These are phyloP conservation scores for Cantharis rustica DNA, from an alignment of 2,888 invertebrate species.

Conservation along the genomic window DNA sequence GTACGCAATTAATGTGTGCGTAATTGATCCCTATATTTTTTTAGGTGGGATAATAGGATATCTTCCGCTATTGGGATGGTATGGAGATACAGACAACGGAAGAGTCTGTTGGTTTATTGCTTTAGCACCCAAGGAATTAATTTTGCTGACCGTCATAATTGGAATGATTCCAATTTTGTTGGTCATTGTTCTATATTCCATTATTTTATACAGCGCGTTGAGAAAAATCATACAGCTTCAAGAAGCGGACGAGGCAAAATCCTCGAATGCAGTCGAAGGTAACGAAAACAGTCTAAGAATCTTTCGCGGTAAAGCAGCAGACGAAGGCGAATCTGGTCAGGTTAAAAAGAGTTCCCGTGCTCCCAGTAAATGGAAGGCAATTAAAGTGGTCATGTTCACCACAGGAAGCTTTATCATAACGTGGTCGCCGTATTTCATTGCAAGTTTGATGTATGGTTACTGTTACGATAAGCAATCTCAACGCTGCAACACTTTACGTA, in stretches of 20 bases:
- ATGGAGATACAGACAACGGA: conserved; percentile 59
- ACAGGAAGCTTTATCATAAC: conserved; percentile 65
- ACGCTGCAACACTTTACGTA: conserved; percentile 58
- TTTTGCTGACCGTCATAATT: conserved; percentile 61
- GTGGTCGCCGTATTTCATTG: conserved; percentile 68
- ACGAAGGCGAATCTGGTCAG: conserved; percentile 19
- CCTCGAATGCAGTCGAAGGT: conserved; percentile 10
- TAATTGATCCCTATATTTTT: conserved; percentile 18
- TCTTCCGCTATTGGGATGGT: conserved; percentile 65
- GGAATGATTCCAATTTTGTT: conserved; percentile 60
- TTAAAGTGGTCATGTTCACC: conserved; percentile 66
- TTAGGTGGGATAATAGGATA: conserved; percentile 64
- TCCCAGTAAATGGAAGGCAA: conserved; percentile 65
- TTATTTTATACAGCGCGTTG: conserved; percentile 64
- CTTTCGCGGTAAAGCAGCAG: conserved; percentile 38
- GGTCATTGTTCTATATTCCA: conserved; percentile 60
- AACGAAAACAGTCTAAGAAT: conserved; percentile 35
- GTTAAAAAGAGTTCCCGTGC: conserved; percentile 28
- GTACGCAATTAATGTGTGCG: neutral
- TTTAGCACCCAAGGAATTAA: conserved; percentile 61
- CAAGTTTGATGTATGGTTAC: conserved; percentile 60
- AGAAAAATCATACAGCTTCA: conserved; percentile 60
- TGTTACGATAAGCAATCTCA: conserved; percentile 55
- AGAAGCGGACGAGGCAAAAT: conserved; percentile 45
- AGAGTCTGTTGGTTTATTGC: conserved; percentile 64